phyloP scores from a whole-genome alignment of 2,888 invertebrate genomes.

The Therioaphis trifolii region DNA sequence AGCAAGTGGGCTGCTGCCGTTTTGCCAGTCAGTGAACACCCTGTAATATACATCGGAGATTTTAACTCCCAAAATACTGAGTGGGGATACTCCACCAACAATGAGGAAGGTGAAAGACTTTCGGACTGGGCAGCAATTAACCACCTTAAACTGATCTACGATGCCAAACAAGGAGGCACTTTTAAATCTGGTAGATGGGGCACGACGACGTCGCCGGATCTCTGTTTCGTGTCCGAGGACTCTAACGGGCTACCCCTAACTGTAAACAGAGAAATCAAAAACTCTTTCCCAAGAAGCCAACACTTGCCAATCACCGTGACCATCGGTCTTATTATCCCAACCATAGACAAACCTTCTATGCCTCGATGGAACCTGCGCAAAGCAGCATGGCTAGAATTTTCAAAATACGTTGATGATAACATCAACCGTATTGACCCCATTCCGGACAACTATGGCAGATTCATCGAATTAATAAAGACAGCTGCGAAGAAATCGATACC shows the following conservation, averaged over 20 bases:
- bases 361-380: slow-evolving; percentile 9
- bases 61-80: background rate
- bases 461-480: background rate
- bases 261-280: background rate
- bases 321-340: background rate
- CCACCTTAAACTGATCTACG: slow-evolving; percentile 9
- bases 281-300: background rate
- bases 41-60: background rate
- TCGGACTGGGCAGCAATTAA: background rate
- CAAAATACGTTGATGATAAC: slow-evolving; percentile 21
- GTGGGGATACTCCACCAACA: background rate
- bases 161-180: slow-evolving; percentile 24
- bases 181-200: slow-evolving; percentile 31
- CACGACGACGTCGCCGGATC: slow-evolving; percentile 15
- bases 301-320: background rate
- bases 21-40: too few relatives aligned
- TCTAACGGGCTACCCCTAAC: background rate
- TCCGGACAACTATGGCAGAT: background rate
- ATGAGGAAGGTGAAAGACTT: background rate
- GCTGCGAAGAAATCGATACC: background rate
- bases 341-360: slow-evolving; percentile 3
- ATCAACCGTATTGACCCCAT: slow-evolving; percentile 8
- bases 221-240: background rate
- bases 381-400: background rate
- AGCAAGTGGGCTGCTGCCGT: too few relatives aligned